These are phyloP conservation scores for Ormyrus thymus DNA, from an alignment of 2,888 invertebrate genomes.

Conservation along the genomic window DNA sequence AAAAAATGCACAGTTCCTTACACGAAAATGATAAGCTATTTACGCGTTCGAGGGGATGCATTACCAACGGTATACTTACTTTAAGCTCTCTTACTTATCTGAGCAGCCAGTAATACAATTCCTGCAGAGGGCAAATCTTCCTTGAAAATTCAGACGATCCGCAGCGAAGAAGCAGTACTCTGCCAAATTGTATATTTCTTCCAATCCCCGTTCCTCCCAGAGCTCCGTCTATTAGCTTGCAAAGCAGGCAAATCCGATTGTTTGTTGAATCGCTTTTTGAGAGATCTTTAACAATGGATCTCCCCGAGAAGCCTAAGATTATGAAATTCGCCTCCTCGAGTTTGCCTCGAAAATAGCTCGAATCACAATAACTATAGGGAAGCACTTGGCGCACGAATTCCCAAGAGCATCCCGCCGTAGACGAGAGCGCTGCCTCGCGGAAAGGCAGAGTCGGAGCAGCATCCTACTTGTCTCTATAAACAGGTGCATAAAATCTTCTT, in stretches of 20 bases:
- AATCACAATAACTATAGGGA: slow-evolving; percentile 1
- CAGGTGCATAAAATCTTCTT: slow-evolving; percentile 36
- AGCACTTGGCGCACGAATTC: neutral
- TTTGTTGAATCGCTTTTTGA: neutral
- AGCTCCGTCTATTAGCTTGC: neutral
- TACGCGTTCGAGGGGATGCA: too few species aligned
- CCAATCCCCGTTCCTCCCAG: neutral
- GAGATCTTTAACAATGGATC: neutral
- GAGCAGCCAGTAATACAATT: neutral
- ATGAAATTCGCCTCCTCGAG: neutral
- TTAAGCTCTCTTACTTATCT: too few species aligned
- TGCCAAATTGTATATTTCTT: neutral
- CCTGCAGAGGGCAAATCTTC: neutral
- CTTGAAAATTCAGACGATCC: neutral
- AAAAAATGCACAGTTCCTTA: too few species aligned
- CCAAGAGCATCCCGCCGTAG: neutral
- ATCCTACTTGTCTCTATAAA: slow-evolving; percentile 8
- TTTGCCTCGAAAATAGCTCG: too few species aligned
- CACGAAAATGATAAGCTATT: too few species aligned
- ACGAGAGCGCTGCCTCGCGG: too few species aligned
- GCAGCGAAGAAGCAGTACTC: too few species aligned
- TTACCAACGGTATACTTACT: too few species aligned
- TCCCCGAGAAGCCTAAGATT: neutral
- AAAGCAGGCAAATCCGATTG: neutral
- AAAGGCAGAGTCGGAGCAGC: too few species aligned